These are phyloP conservation scores for Polyommatus icarus DNA, from an alignment of 2,888 invertebrate genomes.

Conservation along the genomic window DNA sequence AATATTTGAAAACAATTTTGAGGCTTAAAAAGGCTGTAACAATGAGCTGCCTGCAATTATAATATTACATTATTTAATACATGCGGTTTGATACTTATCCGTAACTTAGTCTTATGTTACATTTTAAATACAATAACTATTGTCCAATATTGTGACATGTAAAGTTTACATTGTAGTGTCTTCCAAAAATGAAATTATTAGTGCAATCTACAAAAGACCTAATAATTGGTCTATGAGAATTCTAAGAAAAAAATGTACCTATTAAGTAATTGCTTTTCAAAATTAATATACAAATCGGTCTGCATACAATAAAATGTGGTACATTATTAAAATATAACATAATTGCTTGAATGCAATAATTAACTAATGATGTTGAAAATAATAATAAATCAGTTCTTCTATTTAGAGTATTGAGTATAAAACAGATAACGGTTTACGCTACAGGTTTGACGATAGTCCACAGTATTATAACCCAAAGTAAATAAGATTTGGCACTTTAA, in stretches of 20 bases:
- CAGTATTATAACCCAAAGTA: conserved; percentile 15
- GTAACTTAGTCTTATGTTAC: conserved; percentile 3
- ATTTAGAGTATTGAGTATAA: not conserved
- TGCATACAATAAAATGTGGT: not conserved
- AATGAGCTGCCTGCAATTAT: not conserved
- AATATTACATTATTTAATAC: not conserved
- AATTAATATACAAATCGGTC: not conserved
- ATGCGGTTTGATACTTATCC: conserved; percentile 7
- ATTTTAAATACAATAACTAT: conserved; percentile 30
- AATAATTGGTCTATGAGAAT: not conserved
- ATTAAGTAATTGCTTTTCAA: not conserved
- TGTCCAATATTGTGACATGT: conserved; percentile 30
- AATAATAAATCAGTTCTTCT: not conserved
- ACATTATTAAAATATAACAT: not conserved
- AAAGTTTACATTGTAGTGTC: conserved; percentile 23
- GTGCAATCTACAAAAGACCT: not conserved
- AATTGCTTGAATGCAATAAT: not conserved
- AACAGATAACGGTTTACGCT: not conserved
- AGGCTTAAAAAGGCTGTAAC: not conserved
- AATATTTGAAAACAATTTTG: not conserved
- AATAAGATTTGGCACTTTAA: conserved; percentile 32
- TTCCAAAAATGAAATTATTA: conserved; percentile 23
- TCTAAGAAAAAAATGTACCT: not conserved
- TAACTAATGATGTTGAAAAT: not conserved
- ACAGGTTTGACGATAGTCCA: not conserved